phyloP scores from a whole-genome alignment of 2,888 invertebrate species.

The Anagyrus pseudococci region DNA sequence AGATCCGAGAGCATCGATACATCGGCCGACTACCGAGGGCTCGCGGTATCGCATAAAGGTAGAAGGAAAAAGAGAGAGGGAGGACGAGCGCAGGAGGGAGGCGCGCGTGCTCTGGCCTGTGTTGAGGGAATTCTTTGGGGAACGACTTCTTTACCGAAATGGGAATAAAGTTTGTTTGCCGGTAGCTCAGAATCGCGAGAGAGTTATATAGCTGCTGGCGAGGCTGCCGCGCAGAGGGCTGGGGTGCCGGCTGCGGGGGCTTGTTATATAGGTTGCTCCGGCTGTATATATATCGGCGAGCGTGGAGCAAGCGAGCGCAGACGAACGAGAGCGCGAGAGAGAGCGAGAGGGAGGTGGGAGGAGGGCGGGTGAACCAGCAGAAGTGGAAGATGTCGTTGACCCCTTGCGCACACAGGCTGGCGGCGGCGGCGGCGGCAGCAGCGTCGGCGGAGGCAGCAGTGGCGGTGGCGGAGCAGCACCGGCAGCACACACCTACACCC shows the following conservation, averaged over 20 bases:
- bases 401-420: constrained; percentile 5
- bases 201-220: background rate
- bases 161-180: constrained; percentile 24
- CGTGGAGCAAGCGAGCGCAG: constrained; percentile 15
- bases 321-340: constrained; percentile 3
- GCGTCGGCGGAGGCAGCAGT: constrained; percentile 5
- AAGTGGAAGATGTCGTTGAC: constrained; percentile 29
- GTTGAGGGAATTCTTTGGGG: constrained; percentile 16
- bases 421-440: background rate
- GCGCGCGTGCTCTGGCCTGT: background rate
- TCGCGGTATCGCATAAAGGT: background rate
- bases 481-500: constrained; percentile 28
- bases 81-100: background rate
- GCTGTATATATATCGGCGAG: constrained; percentile 10
- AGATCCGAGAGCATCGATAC: too few species aligned
- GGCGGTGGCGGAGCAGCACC: constrained; percentile 11
- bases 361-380: too few species aligned
- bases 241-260: too few species aligned
- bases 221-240: background rate
- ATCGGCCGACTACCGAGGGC: too few species aligned
- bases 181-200: too few species aligned
- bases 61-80: background rate
- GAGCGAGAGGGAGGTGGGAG: constrained; percentile 11
- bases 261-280: too few species aligned
- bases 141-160: constrained; percentile 26